Base-by-base conservation (phyloP, 2,113 vertebrate genomes). In the Stigmatopora nigra region DNA sequence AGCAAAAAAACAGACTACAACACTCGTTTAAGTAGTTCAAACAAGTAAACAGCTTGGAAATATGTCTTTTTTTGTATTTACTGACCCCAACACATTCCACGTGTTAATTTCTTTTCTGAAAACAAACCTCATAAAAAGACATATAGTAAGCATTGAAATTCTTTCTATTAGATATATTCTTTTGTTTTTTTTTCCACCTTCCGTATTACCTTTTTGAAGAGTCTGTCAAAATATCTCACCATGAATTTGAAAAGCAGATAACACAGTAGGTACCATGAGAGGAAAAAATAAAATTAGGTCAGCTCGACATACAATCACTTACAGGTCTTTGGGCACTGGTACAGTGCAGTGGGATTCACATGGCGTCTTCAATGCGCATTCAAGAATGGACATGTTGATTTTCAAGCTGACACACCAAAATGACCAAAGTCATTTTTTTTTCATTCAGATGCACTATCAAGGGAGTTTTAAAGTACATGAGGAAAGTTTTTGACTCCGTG, bases 321-420 rank as follows among this genome's bases (percentile, higher is more conserved):
- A 91, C 91, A 93, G 91, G 88, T 93, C 90, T 89, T 87, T 82
- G 92, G 92, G 93, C 93, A 94, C 93, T 95, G 94, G 85, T 95
- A 92, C 94, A 95, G 94, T 95, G 92, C 94, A 90, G 90, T 90
- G 89, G 89, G 89, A 65, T 78, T 84, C 88, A 91, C 91, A 90
- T 90, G 91, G 89, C 91, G 92, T 94, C 82, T 91, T 90, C 87
- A 89, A 82, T 91, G 92, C 91, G 92, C 91, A 85, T 82, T 84
- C 79, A 76, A 65, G 51, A 78, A 72, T 76, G 72, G 79, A 71
- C 68, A 73, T 78, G 83, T 81, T 63, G 72, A 73, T 84, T 86
- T 80, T 19, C 66, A 77, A 67, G 70, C 72, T 63, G 81, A 84
- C 78, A 78, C 87, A 82, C 75, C 73, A 65, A 83, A 77, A 85